phyloP scores from a whole-genome alignment of 2,797 vertebrate genomes.

The Poecilia velifera region DNA sequence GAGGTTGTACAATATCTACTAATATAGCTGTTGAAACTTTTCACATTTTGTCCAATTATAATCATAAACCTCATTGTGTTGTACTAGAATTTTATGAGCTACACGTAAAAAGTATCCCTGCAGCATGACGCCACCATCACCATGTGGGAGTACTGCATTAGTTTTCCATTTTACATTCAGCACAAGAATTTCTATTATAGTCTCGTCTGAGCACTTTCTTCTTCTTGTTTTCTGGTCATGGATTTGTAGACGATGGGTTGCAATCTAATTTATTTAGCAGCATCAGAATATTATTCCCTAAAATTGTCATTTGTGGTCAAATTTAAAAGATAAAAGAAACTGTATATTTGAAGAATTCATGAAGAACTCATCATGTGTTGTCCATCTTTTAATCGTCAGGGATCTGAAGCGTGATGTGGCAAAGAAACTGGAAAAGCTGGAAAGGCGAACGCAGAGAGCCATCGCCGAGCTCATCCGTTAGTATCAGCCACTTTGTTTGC shows the following conservation, averaged over 20 bases:
- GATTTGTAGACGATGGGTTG: not conserved
- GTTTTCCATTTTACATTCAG: not conserved
- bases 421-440: slow-evolving; percentile 97
- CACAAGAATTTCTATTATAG: not conserved
- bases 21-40: not conserved
- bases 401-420: slow-evolving; percentile 96
- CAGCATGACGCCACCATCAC: not conserved
- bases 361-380: not conserved
- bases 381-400: slow-evolving; percentile 68
- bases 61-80: not conserved
- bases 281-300: not conserved
- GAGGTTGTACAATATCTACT: not conserved
- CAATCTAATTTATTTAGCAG: not conserved
- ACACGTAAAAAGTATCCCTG: not conserved
- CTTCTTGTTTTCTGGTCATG: not conserved
- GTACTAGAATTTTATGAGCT: not conserved
- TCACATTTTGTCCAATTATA: not conserved
- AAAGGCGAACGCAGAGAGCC: slow-evolving; percentile 94
- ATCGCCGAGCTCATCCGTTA: slow-evolving; percentile 95
- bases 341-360: not conserved
- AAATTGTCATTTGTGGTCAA: not conserved
- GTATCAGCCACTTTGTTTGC: slow-evolving; percentile 56
- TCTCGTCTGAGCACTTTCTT: not conserved
- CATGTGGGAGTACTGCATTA: not conserved
- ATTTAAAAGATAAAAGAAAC: not conserved